phyloP scores from a whole-genome alignment of 1,140 invertebrate species.

The Cylas formicarius region DNA sequence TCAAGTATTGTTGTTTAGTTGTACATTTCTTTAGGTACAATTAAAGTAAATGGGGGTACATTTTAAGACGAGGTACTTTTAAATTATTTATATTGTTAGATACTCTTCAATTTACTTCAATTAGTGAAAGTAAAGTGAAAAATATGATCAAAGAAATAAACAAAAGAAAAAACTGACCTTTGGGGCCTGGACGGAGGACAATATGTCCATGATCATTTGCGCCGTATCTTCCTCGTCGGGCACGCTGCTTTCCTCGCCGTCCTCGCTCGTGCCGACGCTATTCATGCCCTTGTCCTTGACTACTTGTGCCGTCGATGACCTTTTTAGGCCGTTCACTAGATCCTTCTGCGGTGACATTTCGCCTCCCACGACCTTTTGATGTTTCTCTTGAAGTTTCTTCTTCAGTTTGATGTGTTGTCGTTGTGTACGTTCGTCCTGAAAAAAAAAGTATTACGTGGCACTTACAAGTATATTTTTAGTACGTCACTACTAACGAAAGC shows the following conservation, averaged over 20 bases:
- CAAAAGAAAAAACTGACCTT: constrained; percentile 46
- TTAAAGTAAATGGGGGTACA: no score
- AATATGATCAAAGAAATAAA: not conserved
- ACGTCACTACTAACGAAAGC: no score
- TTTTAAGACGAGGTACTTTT: no score
- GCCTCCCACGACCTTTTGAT: constrained; percentile 19
- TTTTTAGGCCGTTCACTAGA: constrained; percentile 44
- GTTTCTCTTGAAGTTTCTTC: constrained; percentile 42
- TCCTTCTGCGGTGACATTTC: constrained; percentile 45
- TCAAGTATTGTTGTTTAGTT: no score
- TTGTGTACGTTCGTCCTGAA: constrained; percentile 62
- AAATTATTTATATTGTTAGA: no score
- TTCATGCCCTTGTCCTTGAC: constrained; percentile 47
- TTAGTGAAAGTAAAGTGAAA: no score
- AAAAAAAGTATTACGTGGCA: not conserved
- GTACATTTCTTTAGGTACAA: no score
- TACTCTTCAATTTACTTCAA: no score
- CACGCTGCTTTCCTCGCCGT: constrained; percentile 63
- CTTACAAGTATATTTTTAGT: not conserved
- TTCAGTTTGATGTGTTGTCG: constrained; percentile 67
- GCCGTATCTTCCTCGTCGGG: constrained; percentile 63
- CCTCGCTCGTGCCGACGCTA: constrained; percentile 57
- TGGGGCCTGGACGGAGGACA: constrained; percentile 67
- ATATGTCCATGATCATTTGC: constrained; percentile 56
- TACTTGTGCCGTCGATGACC: constrained; percentile 29